Conservation (phyloP, 1,140 invertebrate genomes). For the Brachionus paranguensis region DNA sequence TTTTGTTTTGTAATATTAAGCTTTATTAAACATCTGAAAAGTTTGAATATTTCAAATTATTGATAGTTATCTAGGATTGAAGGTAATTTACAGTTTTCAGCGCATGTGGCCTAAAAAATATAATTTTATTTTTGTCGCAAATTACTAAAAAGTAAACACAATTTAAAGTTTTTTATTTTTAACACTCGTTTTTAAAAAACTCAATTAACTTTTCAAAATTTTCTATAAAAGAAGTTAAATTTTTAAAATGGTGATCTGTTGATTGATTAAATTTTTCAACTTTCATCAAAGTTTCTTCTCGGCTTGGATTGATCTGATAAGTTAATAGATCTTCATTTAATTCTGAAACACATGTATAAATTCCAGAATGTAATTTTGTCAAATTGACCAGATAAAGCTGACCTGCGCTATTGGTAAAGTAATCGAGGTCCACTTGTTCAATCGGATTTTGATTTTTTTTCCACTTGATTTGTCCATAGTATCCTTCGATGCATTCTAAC, state of each 20-base stretch:
- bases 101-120: too few species aligned
- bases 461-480: not conserved
- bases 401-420: not conserved
- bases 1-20: too few species aligned
- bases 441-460: not conserved
- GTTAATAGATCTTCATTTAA: not conserved
- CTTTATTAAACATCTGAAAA: too few species aligned
- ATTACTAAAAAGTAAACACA: too few species aligned
- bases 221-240: not conserved
- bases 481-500: not conserved
- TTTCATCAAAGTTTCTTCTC: not conserved
- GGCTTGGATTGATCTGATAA: not conserved
- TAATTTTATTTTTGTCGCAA: too few species aligned
- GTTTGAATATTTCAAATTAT: too few species aligned
- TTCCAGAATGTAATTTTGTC: not conserved
- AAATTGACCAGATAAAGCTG: not conserved
- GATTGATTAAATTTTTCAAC: not conserved
- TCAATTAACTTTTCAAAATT: not conserved
- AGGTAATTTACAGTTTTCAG: too few species aligned
- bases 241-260: not conserved
- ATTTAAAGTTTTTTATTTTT: not conserved
- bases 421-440: not conserved
- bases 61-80: too few species aligned
- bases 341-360: not conserved
- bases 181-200: not conserved